Base-by-base conservation (phyloP, 2,113 vertebrate species). In the Origma solitaria region DNA sequence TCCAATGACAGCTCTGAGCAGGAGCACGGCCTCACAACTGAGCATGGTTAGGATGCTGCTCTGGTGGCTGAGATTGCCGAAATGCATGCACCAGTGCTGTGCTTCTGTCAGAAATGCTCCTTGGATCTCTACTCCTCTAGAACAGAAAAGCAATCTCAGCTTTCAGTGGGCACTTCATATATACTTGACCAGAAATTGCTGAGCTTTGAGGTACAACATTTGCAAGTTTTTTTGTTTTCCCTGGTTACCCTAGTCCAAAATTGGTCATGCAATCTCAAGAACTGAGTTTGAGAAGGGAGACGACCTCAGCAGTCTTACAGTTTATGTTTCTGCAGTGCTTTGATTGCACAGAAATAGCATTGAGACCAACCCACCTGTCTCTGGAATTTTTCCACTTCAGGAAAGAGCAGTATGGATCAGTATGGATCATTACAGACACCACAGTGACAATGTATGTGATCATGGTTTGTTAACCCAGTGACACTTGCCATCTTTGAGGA, bases 1-100 rank as follows among this genome's bases (percentile, higher is more conserved):
- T 71, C 47, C 65, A 76, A 60, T 92, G 91, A 94, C 83, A 94
- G 73, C 65, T 82, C 91, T 72, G 57, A 75, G 56, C 2, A 4
- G 28, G 68, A 58, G 64, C 79, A 33, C 0, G 0, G 35, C 17
- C 37, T 76, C 4, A 1, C 54, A 50, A 22, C n/a, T 1, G 5
- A 69, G 53, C 33, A 0, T 33, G 40, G 35, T 49, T 66, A 54
- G 44, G 40, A 30, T 37, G 19, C 38, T 88, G 57, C 77, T 57
- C 22, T 72, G 49, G 22, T 82, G 70, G 15, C 8, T 71, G 61
- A 86, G 45, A 37, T 2, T 44, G 16, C 61, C 69, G 73, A 84
- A 85, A 76, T 0, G 3, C 22, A 20, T 15, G 31, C 76, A 61
- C 31, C 3, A 53, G 20, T 47, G 40, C 13, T 49, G 5, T 53